Evolutionary conservation across 2,797 vertebrate genomes (phyloP), one percentile per base, ranked within the genome.

Genomic region (Malurus splendens): DNA sequence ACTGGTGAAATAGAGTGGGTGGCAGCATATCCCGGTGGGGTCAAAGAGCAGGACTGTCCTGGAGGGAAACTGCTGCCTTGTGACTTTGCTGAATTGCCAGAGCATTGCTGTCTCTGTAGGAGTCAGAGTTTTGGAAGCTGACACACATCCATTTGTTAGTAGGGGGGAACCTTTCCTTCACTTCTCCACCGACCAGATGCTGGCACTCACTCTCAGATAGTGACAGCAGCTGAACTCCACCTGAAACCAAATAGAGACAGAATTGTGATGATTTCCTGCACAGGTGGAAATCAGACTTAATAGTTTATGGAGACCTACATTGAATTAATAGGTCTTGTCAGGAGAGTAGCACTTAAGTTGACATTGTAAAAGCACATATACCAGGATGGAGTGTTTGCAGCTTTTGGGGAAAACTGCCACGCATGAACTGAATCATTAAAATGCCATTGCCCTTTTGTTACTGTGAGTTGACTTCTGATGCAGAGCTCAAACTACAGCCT

Each of bases 91-190:
- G 66, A 30, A 9, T 44, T 87, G 79, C 75, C n/a, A 50, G 65
- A 57, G 72, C 24, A 0, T 30, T 65, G 36, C 25, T 51, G 1
- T 47, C 30, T 57, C 42, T 7, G 50, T 18, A 18, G 48, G 18
- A 66, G 13, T 27, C 19, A 22, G 27, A 15, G n/a, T 66, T 32
- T 59, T 33, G 56, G 79, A 54, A 50, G 59, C 27, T 82, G 12
- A 1, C 0, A 1, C 48, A 2, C 9, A 3, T 38, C 33, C 16
- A 30, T 0, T 18, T 5, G 3, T 59, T 78, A n/a, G 15, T 55
- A 14, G 52, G 28, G 44, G 39, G 84, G 66, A 81, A 12, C 42
- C 32, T 79, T 70, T 64, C 33, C 16, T 60, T 65, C 5, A 0
- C 48, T 48, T 42, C 38, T 23, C 16, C 0, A 52, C 74, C 82